Conservation (phyloP, 2,797 vertebrate species). For the Toxotes lorentzi region DNA sequence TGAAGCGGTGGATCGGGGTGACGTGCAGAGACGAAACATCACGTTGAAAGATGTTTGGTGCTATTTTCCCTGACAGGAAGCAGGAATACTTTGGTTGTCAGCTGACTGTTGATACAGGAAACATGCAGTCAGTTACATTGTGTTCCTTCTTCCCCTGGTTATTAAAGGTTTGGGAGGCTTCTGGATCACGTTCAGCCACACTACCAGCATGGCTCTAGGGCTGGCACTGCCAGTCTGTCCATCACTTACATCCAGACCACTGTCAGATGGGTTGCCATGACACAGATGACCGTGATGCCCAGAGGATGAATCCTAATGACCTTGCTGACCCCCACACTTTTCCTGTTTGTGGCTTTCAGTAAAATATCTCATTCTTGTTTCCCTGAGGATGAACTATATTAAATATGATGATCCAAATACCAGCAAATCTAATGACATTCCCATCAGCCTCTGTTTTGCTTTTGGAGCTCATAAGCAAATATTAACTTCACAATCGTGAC, state of each 20-base stretch:
- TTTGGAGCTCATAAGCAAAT: neutral
- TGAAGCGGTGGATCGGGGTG: too few species aligned
- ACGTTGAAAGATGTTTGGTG: too few species aligned
- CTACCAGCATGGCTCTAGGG: neutral
- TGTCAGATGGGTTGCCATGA: too few species aligned
- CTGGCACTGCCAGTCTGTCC: neutral
- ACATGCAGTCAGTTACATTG: conserved; percentile 11
- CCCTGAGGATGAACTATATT: neutral
- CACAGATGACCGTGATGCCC: neutral
- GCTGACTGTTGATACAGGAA: neutral
- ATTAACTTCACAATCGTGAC: neutral
- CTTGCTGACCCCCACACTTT: neutral
- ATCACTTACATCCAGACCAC: neutral
- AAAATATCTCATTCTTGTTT: neutral
- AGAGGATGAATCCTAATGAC: neutral
- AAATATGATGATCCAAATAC: neutral
- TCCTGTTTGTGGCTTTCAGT: neutral
- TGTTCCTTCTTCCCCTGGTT: neutral
- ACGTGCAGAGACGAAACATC: too few species aligned
- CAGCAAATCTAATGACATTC: neutral
- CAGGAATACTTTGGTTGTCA: neutral
- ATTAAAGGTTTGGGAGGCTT: neutral
- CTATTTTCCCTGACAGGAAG: conserved; percentile 1
- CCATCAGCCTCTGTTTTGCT: neutral
- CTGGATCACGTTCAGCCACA: neutral